phyloP scores from a whole-genome alignment of 2,797 vertebrate species.

The Chaenodraco wilsoni region DNA sequence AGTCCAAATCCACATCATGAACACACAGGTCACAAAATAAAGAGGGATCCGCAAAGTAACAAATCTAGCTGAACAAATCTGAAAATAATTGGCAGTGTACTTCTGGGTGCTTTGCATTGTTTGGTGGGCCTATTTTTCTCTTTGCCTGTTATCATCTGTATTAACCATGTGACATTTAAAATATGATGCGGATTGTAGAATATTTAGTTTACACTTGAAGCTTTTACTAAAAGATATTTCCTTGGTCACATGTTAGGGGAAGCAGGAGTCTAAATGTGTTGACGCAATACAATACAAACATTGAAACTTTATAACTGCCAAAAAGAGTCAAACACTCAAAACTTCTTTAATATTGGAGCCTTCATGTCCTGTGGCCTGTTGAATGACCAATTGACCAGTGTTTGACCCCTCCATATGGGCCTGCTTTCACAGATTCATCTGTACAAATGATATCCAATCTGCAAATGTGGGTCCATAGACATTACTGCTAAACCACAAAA shows the following conservation, averaged over 20 bases:
- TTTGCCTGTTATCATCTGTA: conserved; percentile 8
- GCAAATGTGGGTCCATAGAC: not conserved
- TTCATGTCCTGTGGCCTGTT: not conserved
- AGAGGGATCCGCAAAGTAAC: conserved; percentile 43
- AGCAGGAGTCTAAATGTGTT: not conserved
- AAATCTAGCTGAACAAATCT: conserved; percentile 41
- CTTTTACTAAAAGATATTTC: conserved; percentile 9
- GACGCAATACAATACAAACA: not conserved
- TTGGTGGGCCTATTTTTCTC: conserved; percentile 9
- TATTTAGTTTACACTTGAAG: conserved; percentile 11
- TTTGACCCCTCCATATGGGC: conserved; percentile 5
- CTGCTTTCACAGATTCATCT: not conserved
- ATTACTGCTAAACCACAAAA: not conserved
- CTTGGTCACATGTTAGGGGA: not conserved
- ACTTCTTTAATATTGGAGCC: not conserved
- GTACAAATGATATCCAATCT: not conserved
- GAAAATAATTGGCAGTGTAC: conserved; percentile 57
- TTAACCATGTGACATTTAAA: conserved; percentile 43
- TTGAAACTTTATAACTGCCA: not conserved
- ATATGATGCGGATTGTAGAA: conserved; percentile 13
- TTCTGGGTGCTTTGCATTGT: conserved; percentile 32
- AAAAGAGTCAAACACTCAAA: conserved; percentile 1
- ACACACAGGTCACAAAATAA: conserved; percentile 58
- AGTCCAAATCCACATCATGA: conserved; percentile 68
- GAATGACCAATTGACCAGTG: not conserved